Conservation (phyloP, 2,113 vertebrate species). For the Aegotheles bennettii region DNA sequence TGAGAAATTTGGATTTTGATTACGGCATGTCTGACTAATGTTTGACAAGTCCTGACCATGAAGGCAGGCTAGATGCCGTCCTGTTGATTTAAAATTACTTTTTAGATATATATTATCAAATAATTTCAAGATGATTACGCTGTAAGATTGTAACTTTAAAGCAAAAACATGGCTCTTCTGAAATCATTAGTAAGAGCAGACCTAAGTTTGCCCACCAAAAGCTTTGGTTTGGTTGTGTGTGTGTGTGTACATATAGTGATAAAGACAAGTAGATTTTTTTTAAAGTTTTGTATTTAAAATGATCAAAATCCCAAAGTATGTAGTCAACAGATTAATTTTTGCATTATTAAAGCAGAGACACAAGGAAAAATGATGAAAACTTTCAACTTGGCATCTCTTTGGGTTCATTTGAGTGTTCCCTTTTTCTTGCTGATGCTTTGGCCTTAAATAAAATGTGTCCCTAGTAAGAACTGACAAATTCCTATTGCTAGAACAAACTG, state of each 20-base stretch:
- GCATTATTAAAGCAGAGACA: background rate
- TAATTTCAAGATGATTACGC: background rate
- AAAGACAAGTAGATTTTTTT: background rate
- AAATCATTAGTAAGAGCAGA: background rate
- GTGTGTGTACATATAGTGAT: background rate
- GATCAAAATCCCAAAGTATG: background rate
- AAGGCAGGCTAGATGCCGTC: background rate
- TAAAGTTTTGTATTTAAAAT: background rate
- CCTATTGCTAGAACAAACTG: background rate
- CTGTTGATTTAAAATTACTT: background rate
- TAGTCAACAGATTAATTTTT: background rate
- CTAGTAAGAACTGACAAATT: background rate
- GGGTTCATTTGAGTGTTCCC: background rate
- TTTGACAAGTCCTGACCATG: background rate
- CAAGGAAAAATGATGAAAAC: background rate
- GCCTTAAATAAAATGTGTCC: background rate
- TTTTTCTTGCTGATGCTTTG: background rate
- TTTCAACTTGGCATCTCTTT: background rate
- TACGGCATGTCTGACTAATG: background rate
- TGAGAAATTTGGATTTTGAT: background rate
- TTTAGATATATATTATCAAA: background rate
- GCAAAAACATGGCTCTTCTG: background rate
- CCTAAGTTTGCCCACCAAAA: background rate
- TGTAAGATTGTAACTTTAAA: background rate
- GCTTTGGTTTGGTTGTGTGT: background rate